Conservation (phyloP, 2,888 invertebrate genomes). For the Apantesis nais region DNA sequence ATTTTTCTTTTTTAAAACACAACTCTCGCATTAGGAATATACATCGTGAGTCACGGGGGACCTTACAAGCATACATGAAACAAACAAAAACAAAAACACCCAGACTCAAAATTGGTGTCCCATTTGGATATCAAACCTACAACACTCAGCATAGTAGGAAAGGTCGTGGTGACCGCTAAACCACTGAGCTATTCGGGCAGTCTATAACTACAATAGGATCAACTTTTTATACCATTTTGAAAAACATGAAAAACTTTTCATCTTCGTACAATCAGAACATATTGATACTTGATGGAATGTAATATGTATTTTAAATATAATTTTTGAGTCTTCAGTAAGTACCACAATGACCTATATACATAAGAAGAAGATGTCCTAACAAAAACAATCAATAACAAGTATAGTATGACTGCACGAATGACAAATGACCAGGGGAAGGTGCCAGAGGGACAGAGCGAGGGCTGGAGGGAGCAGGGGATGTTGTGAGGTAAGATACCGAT, state of each 20-base stretch:
- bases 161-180: too few species aligned
- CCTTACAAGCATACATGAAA: too few species aligned
- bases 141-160: too few species aligned
- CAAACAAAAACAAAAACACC: too few species aligned
- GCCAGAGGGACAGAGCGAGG: constrained; percentile 20
- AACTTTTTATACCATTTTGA: neutral
- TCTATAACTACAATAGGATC: neutral
- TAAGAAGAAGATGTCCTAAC: constrained; percentile 19
- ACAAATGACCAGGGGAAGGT: constrained; percentile 56
- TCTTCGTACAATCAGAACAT: neutral
- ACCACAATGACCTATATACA: constrained; percentile 14
- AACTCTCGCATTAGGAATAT: too few species aligned
- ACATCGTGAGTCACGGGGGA: too few species aligned
- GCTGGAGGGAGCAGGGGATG: constrained; percentile 20
- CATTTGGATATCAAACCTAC: too few species aligned
- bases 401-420: constrained; percentile 60
- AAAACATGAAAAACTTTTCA: neutral
- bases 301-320: neutral
- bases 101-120: too few species aligned
- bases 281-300: neutral
- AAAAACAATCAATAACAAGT: constrained; percentile 63
- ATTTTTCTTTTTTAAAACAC: too few species aligned
- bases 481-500: constrained; percentile 59
- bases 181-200: too few species aligned
- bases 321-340: neutral